These are phyloP conservation scores for Lanius collurio DNA, from an alignment of 2,113 vertebrate genomes.

Conservation along the genomic window DNA sequence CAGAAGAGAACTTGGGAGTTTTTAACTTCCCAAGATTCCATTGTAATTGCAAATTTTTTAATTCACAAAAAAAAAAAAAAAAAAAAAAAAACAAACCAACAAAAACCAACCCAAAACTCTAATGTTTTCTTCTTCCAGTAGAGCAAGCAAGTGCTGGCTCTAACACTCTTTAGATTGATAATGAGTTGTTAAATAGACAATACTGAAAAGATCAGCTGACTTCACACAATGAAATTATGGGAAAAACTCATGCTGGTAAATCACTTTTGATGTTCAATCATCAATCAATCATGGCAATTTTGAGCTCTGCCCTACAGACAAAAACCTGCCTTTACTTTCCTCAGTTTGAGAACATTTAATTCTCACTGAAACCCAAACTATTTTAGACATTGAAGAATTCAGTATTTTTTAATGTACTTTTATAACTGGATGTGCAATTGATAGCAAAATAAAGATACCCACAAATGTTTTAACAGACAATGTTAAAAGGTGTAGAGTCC, in stretches of 20 bases:
- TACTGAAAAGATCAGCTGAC: constrained; percentile 4
- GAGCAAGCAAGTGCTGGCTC: not conserved
- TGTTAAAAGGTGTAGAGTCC: constrained; percentile 54
- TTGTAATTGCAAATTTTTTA: not conserved
- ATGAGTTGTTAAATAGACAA: constrained; percentile 1
- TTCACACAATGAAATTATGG: constrained; percentile 36
- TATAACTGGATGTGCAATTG: constrained; percentile 50
- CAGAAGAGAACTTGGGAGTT: not conserved
- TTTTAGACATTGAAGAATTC: not conserved
- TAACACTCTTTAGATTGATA: not conserved
- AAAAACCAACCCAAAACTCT: not conserved
- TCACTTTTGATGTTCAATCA: not conserved
- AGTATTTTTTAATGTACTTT: not conserved
- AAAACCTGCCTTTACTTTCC: constrained; percentile 26
- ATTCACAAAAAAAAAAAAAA: constrained; percentile 21
- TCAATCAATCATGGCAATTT: not conserved
- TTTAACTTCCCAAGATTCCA: constrained; percentile 13
- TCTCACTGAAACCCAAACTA: not conserved
- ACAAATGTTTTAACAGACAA: constrained; percentile 44
- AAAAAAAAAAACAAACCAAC: not conserved
- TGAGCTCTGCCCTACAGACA: constrained; percentile 6
- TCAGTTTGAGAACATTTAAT: not conserved
- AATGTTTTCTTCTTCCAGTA: not conserved
- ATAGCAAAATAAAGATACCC: constrained; percentile 51
- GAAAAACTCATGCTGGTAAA: not conserved